Base-by-base conservation (phyloP, 1,140 invertebrate species). In the Leucophenga varia region DNA sequence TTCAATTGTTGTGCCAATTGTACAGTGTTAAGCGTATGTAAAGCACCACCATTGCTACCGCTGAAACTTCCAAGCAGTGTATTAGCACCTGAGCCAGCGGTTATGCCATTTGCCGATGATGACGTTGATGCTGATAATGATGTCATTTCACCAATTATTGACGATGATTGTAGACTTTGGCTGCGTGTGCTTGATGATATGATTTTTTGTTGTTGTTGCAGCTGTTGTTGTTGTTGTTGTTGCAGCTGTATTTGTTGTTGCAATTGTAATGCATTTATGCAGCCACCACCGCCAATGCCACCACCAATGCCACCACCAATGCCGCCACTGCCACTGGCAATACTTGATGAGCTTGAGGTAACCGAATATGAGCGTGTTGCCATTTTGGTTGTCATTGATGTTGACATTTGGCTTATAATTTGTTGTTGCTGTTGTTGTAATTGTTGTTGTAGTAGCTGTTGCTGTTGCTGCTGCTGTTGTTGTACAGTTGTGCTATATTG, bases 81-180 rank as follows among this genome's bases (percentile, higher is more conserved):
- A 10, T 10, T 12, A 56, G 41, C 46, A 67, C n/a, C n/a, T n/a
- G n/a, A n/a, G n/a, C n/a, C n/a, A n/a, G n/a, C n/a, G n/a, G n/a
- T 41, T 13, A 28, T 45, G 20, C 22, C 25, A 6, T 47, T n/a
- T 49, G 1, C 52, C 43, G n/a, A 12, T 21, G 25, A 25, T 35
- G 7, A 13, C 12, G 14, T 6, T 18, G 18, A 3, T 37, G 35
- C 35, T 19, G 6, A 34, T 7, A 4, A 41, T 22, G 9, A 32
- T 61, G n/a, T 56, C 22, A 6, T 55, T 42, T 67, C 63, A 10
- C 72, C 47, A 10, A 48, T 35, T 2, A 39, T 55, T 3, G 72
- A 52, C n/a, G 59, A 70, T 9, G 71, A 74, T 43, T 75, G 72
- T 2, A 75, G 42, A 19, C 72, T 74, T 49, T 75, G 72, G 22